Evolutionary conservation across 2,797 vertebrate species (phyloP), one percentile per base, ranked within the genome.

Genomic region (Hylomyscus alleni): DNA sequence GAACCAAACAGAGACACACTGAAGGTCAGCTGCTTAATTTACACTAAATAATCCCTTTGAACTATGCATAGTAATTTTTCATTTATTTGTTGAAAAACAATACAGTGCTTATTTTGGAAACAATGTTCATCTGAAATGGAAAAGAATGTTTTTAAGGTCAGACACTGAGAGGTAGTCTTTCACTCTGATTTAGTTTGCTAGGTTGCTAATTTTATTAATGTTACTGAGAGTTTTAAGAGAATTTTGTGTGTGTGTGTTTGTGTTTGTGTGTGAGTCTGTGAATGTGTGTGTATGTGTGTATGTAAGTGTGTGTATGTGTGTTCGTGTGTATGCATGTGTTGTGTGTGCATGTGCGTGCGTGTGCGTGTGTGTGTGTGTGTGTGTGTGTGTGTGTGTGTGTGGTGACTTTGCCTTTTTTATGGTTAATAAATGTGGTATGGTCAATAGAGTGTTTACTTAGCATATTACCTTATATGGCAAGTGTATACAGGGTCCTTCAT

Each of bases 1-100:
- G 99, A 99, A 31, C 98, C 99, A 95, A 99, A 99, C 97, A 99
- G 99, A 93, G 99, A 99, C 93, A 99, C 99, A 0, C 98, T 99
- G 92, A 99, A 99, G 99, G 99, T 99, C 97, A 97, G 98, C 93
- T 82, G 60, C 7, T 77, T 76, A 2, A 34, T 94, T 89, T 96
- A 95, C 89, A 75, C 89, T 62, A 78, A 93, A 31, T 47, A n/a
- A 19, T 19, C 58, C 87, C 73, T 96, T 73, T 58, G 81, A 83
- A 50, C n/a, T 6, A 1, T 76, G 52, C 86, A 62, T 29, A 80
- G 26, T 40, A 0, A 54, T 60, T 78, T 80, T 65, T 93, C 47
- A 2, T 22, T 95, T 95, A 19, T 95, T 93, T 95, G 58, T 94
- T 17, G 85, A 50, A 69, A 91, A 95, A 89, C 90, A 92, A 0